Evolutionary conservation across 2,888 invertebrate species (phyloP).

Genomic region (Harpalus rubripes): DNA sequence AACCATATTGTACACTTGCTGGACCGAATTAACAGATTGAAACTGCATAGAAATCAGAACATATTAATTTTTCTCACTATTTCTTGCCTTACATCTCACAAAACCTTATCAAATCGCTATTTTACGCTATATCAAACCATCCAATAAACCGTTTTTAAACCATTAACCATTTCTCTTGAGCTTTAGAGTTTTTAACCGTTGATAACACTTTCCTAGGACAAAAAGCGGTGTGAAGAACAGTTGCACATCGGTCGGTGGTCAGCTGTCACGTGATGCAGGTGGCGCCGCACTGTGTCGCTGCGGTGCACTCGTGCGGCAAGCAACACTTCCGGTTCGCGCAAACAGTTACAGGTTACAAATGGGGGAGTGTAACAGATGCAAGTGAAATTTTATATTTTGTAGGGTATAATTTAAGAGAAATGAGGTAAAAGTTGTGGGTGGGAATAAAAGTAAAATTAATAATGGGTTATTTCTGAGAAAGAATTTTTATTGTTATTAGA

Average conservation of each 20-base stretch:
- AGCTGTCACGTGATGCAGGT: slow-evolving; percentile 33
- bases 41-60: too few species aligned
- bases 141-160: slow-evolving; percentile 20
- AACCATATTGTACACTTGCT: too few species aligned
- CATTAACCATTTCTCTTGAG: slow-evolving; percentile 37
- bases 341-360: neutral
- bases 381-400: slow-evolving; percentile 1
- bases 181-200: slow-evolving; percentile 6
- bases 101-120: slow-evolving; percentile 5
- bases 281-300: slow-evolving; percentile 23
- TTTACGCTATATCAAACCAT: slow-evolving; percentile 21
- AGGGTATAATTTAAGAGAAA: neutral
- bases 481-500: neutral
- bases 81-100: neutral
- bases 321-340: slow-evolving; percentile 14
- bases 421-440: neutral
- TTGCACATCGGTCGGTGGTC: slow-evolving; percentile 22
- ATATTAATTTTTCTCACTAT: too few species aligned
- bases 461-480: neutral
- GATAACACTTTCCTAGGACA: slow-evolving; percentile 10
- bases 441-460: neutral
- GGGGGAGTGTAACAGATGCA: neutral
- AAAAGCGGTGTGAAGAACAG: slow-evolving; percentile 35
- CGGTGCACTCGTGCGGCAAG: slow-evolving; percentile 26
- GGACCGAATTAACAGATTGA: too few species aligned